Conservation (phyloP, 2,888 invertebrate genomes). For the Tillus elongatus region DNA sequence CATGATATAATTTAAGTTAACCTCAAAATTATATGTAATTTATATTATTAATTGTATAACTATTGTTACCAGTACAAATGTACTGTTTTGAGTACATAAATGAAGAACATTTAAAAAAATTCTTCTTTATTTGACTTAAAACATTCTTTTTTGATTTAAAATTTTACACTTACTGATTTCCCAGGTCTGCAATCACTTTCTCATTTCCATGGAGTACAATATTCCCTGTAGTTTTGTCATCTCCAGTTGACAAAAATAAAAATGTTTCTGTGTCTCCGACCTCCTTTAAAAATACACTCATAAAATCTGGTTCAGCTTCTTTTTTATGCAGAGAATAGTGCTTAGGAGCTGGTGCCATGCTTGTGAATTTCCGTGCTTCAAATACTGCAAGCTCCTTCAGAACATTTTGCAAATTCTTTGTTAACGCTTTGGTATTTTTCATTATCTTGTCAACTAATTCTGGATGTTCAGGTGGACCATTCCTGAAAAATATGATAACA, state of each 20-base stretch:
- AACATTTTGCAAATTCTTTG: constrained; percentile 56
- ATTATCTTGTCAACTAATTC: constrained; percentile 67
- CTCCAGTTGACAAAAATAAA: constrained; percentile 61
- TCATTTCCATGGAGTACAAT: constrained; percentile 50
- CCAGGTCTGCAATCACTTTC: constrained; percentile 47
- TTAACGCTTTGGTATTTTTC: constrained; percentile 53
- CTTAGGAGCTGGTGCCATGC: constrained; percentile 43
- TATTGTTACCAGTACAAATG: too few species aligned
- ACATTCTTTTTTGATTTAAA: not conserved
- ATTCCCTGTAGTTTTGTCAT: constrained; percentile 53
- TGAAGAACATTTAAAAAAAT: too few species aligned
- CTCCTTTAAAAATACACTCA: constrained; percentile 57
- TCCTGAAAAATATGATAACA: constrained; percentile 44
- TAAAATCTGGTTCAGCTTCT: constrained; percentile 72
- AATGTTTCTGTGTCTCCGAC: constrained; percentile 51
- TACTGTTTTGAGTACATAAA: too few species aligned
- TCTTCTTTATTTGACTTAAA: too few species aligned
- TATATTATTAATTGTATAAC: too few species aligned
- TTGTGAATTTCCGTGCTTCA: constrained; percentile 56
- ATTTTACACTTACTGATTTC: constrained; percentile 48
- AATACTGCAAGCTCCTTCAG: constrained; percentile 60
- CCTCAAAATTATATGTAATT: too few species aligned
- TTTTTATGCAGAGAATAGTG: constrained; percentile 55
- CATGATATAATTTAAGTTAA: too few species aligned
- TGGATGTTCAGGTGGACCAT: constrained; percentile 59